Conservation (phyloP, 2,797 vertebrate genomes). For the Trematomus bernacchii region DNA sequence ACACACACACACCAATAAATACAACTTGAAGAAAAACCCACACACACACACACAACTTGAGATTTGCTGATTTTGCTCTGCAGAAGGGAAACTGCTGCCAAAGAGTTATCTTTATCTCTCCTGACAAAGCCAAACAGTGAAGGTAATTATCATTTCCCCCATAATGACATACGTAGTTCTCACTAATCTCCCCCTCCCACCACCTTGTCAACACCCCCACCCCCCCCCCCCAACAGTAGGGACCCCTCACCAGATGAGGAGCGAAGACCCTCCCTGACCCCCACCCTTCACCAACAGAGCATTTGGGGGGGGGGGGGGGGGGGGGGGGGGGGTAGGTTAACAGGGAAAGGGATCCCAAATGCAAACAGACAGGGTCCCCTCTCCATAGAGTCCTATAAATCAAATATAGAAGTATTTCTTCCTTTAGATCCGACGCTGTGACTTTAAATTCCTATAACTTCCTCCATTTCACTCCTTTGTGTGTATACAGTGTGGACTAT, state of each 20-base stretch:
- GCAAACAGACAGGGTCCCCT: constrained; percentile 55
- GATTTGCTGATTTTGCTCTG: constrained; percentile 13
- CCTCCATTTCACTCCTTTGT: too few species aligned
- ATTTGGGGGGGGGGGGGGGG: constrained; percentile 17
- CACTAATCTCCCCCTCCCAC: constrained; percentile 40
- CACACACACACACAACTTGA: background rate
- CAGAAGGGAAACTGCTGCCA: background rate
- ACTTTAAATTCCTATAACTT: too few species aligned
- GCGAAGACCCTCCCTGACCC: constrained; percentile 68
- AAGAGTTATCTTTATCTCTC: background rate
- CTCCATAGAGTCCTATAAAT: constrained; percentile 32
- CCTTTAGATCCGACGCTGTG: too few species aligned
- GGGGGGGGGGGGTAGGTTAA: constrained; percentile 54
- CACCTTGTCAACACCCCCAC: constrained; percentile 44
- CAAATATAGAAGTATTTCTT: too few species aligned
- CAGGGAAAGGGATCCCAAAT: constrained; percentile 73
- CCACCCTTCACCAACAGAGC: constrained; percentile 24
- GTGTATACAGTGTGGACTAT: too few species aligned
- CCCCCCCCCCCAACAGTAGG: constrained; percentile 57
- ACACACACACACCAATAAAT: background rate
- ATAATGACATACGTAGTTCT: constrained; percentile 32
- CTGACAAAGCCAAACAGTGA: background rate
- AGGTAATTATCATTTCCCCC: constrained; percentile 24
- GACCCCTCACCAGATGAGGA: constrained; percentile 80
- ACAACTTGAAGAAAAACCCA: background rate